A percentile compares a stretch with the other conserved stretches of the same genome.
Conservation (phyloP, 2,888 invertebrate genomes). For the Epinotia ramella region DNA sequence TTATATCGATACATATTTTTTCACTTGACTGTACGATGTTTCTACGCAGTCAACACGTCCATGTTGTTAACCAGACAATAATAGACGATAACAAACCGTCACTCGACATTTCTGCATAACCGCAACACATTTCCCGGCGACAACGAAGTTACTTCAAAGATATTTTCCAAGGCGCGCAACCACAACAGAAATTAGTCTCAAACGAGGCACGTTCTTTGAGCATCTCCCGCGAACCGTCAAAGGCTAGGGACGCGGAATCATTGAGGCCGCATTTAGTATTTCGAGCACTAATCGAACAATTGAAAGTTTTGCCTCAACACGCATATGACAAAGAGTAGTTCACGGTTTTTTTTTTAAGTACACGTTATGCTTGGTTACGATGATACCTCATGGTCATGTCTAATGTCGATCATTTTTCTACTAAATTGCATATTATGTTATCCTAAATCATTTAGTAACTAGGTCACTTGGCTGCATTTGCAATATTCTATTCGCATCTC, state of each 20-base stretch:
- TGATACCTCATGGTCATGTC: too few species aligned
- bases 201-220: conserved; percentile 43
- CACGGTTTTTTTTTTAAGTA: too few species aligned
- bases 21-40: neutral
- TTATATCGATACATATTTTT: neutral
- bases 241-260: conserved; percentile 22
- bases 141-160: conserved; percentile 44
- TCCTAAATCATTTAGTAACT: too few species aligned
- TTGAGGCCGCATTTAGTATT: neutral
- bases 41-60: conserved; percentile 5
- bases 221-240: conserved; percentile 22
- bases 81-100: conserved; percentile 36
- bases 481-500: too few species aligned
- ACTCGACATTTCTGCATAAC: conserved; percentile 37
- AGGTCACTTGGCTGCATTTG: too few species aligned
- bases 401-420: too few species aligned
- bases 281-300: neutral
- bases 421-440: too few species aligned
- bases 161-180: conserved; percentile 39
- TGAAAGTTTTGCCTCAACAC: neutral
- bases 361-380: too few species aligned
- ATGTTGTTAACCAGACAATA: conserved; percentile 18
- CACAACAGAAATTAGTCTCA: conserved; percentile 45
- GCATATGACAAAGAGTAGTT: too few species aligned
- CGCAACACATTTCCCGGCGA: conserved; percentile 38